phyloP scores from a whole-genome alignment of 1,140 invertebrate genomes.

The Himalopsyche phryganea region DNA sequence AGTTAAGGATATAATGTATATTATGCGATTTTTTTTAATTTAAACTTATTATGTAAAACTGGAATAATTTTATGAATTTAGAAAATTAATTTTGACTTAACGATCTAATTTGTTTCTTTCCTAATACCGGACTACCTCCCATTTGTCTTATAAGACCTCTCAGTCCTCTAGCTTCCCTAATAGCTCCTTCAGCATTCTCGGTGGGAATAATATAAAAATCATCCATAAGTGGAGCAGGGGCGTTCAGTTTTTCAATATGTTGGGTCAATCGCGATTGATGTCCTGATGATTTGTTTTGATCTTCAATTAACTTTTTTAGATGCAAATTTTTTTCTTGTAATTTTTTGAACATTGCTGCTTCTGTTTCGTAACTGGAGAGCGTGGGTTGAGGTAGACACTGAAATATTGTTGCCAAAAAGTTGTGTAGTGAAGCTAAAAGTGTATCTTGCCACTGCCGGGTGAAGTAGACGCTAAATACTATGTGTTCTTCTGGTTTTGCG shows the following conservation, averaged over 20 bases:
- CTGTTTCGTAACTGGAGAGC: constrained; percentile 80
- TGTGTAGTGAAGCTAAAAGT: constrained; percentile 87
- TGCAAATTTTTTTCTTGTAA: constrained; percentile 81
- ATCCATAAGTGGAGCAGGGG: constrained; percentile 77
- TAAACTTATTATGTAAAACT: too few relatives aligned
- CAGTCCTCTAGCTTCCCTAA: constrained; percentile 64
- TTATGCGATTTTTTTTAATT: too few relatives aligned
- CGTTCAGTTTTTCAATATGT: constrained; percentile 51
- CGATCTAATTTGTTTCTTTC: constrained; percentile 57
- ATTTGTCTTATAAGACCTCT: constrained; percentile 76
- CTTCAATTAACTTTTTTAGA: constrained; percentile 49
- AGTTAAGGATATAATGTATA: too few relatives aligned
- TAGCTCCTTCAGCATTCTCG: constrained; percentile 58
- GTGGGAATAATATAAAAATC: constrained; percentile 90
- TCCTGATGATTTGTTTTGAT: constrained; percentile 38
- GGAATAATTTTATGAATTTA: too few relatives aligned
- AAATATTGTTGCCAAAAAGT: constrained; percentile 88
- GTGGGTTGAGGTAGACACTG: constrained; percentile 82
- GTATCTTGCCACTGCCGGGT: constrained; percentile 94
- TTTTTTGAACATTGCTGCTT: constrained; percentile 71
- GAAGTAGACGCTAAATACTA: constrained; percentile 84
- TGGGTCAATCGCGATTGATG: constrained; percentile 55
- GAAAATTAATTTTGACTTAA: constrained; percentile 48
- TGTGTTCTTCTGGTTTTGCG: constrained; percentile 86
- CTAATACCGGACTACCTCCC: constrained; percentile 75